These are phyloP conservation scores for Cetoscarus ocellatus DNA, from an alignment of 2,797 vertebrate species.

Conservation along the genomic window DNA sequence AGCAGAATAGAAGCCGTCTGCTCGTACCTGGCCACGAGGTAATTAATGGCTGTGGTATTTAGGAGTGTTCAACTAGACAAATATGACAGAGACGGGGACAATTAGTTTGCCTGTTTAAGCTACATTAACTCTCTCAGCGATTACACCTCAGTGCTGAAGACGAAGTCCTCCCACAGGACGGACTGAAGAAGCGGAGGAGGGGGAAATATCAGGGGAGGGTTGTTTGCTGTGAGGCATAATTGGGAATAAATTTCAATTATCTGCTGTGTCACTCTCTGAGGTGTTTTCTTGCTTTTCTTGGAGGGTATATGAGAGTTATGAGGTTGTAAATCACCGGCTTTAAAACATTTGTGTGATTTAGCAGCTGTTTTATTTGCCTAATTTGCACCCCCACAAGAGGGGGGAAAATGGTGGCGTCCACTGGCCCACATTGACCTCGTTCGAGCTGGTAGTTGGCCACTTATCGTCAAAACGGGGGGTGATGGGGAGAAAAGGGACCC, in stretches of 20 bases:
- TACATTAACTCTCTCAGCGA: slow-evolving; percentile 98
- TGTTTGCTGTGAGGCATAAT: slow-evolving; percentile 95
- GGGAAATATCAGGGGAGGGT: slow-evolving; percentile 81
- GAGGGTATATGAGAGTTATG: slow-evolving; percentile 9
- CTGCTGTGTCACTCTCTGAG: slow-evolving; percentile 91
- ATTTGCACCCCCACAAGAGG: slow-evolving; percentile 44
- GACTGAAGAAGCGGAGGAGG: slow-evolving; percentile 73
- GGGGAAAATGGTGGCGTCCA: slow-evolving; percentile 54
- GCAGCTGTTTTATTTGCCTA: background rate
- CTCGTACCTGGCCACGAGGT: slow-evolving; percentile 92
- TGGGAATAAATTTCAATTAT: slow-evolving; percentile 98
- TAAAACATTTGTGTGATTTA: background rate
- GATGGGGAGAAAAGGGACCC: slow-evolving; percentile 44
- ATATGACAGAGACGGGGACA: slow-evolving; percentile 99
- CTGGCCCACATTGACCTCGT: slow-evolving; percentile 60
- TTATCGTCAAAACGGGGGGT: slow-evolving; percentile 63
- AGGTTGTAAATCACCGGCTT: slow-evolving; percentile 77
- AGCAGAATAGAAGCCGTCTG: slow-evolving; percentile 52
- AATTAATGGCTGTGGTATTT: slow-evolving; percentile 99
- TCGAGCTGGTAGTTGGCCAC: slow-evolving; percentile 62
- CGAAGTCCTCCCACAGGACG: slow-evolving; percentile 75
- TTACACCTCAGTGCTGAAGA: slow-evolving; percentile 82
- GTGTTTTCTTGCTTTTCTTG: slow-evolving; percentile 76
- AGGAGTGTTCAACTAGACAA: slow-evolving; percentile 97
- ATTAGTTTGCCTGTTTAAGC: slow-evolving; percentile 98